Base-by-base conservation (phyloP, 1,140 invertebrate species). In the Parapsyche elsis region DNA sequence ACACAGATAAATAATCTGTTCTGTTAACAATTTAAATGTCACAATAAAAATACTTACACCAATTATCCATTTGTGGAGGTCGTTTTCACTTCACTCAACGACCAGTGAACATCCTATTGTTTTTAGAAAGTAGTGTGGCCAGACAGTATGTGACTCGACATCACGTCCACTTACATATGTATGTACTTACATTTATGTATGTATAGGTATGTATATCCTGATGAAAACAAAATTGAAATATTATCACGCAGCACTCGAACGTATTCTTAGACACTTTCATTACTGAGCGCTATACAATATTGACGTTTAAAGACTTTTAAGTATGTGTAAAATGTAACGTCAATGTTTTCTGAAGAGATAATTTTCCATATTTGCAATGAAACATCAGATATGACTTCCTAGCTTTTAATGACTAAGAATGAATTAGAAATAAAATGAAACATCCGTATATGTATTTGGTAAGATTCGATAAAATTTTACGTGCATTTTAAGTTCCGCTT, bases 171-270 rank as follows among this genome's bases (percentile, higher is more conserved):
- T 67, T 67, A 10, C n/a, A n/a, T n/a, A n/a, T n/a, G n/a, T n/a
- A 46, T 46, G 5, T 46, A 46, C 14, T 46, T 46, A 46, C 14
- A n/a, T 14, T 9, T 77, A 14, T 10, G n/a, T n/a, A n/a, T n/a
- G n/a, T n/a, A n/a, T n/a, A n/a, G n/a, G n/a, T n/a, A 21, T 44
- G 10, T 75, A 45, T 19, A 81, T 81, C 76, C 80, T 81, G 80
- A 81, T 74, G 76, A 81, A 81, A 81, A 75, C 71, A 81, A 81
- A 81, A 81, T 75, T 26, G 38, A 76, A 61, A 81, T 81, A 75
- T 46, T 26, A 57, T 81, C 80, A 81, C 80, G n/a, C n/a, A n/a
- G n/a, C n/a, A n/a, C n/a, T n/a, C n/a, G n/a, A n/a, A n/a, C n/a
- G 80, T 44, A 24, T 30, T 23, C 1, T 53, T 12, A 14, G 14